A percentile compares a stretch with the other conserved stretches of the same genome.
Conservation (phyloP, 2,888 invertebrate species). For the Cephonodes hylas region DNA sequence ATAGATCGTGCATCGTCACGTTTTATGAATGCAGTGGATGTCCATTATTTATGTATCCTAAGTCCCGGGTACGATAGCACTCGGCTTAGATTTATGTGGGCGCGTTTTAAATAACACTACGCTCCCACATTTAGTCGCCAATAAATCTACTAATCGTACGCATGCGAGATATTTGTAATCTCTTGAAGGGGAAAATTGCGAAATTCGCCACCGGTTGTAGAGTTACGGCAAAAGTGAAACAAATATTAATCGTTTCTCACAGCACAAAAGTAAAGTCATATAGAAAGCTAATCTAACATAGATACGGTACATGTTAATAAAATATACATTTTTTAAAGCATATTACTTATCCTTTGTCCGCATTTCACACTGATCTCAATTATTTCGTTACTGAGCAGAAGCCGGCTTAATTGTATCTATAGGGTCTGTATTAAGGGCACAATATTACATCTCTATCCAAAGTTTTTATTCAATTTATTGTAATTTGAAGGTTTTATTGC, state of each 20-base stretch:
- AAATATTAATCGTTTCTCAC: neutral
- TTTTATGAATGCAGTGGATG: neutral
- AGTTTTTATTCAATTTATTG: no score
- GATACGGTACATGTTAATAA: no score
- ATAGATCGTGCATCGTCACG: slow-evolving; percentile 4
- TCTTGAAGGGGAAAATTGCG: neutral
- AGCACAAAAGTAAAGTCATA: neutral
- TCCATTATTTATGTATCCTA: neutral
- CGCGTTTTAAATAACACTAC: neutral
- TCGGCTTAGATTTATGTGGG: neutral
- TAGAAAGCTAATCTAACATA: no score
- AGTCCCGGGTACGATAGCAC: neutral
- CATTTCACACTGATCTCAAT: no score
- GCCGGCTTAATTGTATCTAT: no score
- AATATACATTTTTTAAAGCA: no score
- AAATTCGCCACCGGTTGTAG: neutral
- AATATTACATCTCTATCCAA: no score
- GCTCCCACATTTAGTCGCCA: neutral
- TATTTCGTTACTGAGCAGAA: no score
- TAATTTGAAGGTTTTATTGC: no score
- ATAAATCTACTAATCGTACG: slow-evolving; percentile 7
- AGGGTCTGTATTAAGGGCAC: no score
- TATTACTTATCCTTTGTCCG: no score
- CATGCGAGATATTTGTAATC: neutral
- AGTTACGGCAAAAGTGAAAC: neutral